A percentile compares a stretch with the other conserved stretches of the same genome.
Evolutionary conservation across 2,888 invertebrate species (phyloP).

Genomic region (Sympetrum striolatum): DNA sequence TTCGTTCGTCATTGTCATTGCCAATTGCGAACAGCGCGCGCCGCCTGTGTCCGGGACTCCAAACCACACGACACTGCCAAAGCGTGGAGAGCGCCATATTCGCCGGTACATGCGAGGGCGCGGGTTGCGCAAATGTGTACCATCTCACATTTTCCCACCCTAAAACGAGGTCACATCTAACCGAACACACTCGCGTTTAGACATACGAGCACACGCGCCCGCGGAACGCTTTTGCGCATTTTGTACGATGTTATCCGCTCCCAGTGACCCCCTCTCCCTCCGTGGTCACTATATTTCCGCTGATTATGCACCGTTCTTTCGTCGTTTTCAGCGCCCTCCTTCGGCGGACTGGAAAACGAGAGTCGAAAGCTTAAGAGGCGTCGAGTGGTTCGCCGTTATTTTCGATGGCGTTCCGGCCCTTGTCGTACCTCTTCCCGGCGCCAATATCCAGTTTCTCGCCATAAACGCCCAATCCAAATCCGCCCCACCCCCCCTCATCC

Average conservation of each 20-base stretch:
- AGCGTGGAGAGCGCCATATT: slow-evolving; percentile 55
- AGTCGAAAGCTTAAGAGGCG: background rate
- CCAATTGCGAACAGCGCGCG: slow-evolving; percentile 49
- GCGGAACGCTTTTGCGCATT: background rate
- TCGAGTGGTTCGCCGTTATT: background rate
- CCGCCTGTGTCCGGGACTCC: slow-evolving; percentile 51
- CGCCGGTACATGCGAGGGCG: slow-evolving; percentile 46
- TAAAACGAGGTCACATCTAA: slow-evolving; percentile 28
- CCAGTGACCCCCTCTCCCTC: background rate
- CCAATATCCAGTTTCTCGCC: background rate
- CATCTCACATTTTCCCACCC: background rate
- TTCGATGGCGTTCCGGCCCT: background rate
- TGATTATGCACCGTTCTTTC: slow-evolving; percentile 33
- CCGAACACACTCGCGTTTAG: background rate
- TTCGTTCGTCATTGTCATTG: slow-evolving; percentile 4
- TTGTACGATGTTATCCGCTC: background rate
- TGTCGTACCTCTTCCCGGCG: background rate
- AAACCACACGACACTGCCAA: slow-evolving; percentile 23
- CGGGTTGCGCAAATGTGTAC: background rate
- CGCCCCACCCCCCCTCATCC: background rate
- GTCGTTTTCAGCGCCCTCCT: background rate
- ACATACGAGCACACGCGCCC: background rate
- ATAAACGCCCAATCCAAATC: background rate
- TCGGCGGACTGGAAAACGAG: background rate
- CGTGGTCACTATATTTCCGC: background rate